Evolutionary conservation across 2,113 vertebrate species (phyloP).

Genomic region (Bos indicus): DNA sequence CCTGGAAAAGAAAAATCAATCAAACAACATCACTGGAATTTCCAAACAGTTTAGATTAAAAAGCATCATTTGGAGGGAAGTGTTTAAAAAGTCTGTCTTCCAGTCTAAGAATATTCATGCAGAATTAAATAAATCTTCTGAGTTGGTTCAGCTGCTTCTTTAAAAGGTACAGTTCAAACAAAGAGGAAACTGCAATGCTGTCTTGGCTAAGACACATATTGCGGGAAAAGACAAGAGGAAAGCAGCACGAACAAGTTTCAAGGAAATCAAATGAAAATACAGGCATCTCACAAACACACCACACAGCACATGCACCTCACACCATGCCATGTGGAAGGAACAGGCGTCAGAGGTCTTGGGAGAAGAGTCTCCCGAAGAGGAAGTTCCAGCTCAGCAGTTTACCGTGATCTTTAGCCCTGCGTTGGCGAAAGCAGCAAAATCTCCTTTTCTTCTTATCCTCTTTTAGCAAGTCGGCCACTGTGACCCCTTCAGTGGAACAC

Average conservation of each 20-base stretch:
- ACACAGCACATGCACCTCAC: constrained; percentile 61
- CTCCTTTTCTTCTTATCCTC: constrained; percentile 97
- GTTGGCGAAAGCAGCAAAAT: constrained; percentile 94
- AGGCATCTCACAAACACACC: constrained; percentile 63
- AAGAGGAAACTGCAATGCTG: constrained; percentile 5
- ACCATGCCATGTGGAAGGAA: not conserved
- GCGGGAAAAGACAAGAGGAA: constrained; percentile 35
- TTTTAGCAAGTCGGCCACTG: constrained; percentile 92
- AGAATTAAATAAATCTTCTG: constrained; percentile 49
- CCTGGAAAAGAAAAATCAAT: constrained; percentile 25
- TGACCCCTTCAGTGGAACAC: constrained; percentile 93
- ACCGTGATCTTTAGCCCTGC: constrained; percentile 96
- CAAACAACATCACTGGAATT: constrained; percentile 42
- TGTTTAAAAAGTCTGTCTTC: constrained; percentile 43
- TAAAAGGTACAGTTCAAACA: constrained; percentile 32
- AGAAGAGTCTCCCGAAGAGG: constrained; percentile 51
- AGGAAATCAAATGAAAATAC: constrained; percentile 66
- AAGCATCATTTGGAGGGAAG: constrained; percentile 22
- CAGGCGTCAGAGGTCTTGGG: constrained; percentile 10
- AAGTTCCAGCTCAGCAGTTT: constrained; percentile 72
- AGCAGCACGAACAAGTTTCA: not conserved
- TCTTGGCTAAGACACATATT: constrained; percentile 1
- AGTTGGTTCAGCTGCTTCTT: constrained; percentile 49
- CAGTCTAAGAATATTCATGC: constrained; percentile 36
- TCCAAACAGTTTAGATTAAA: constrained; percentile 49